Evolutionary conservation across 64 coral and sea anemone genomes (phyloP), one percentile per base, ranked within the genome.

Genomic region (Pachyseris speciosa): DNA sequence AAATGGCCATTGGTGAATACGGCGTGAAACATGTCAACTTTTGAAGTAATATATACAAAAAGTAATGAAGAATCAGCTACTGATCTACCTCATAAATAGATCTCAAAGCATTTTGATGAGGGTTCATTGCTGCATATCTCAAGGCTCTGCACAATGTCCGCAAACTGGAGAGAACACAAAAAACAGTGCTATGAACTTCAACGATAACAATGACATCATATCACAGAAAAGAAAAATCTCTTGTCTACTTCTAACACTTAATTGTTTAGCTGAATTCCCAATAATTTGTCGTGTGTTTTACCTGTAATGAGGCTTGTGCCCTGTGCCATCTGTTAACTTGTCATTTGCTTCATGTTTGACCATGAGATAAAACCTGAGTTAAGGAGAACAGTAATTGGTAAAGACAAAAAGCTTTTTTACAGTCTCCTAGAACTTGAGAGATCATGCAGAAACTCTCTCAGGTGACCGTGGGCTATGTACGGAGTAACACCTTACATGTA

Each of bases 61-160:
- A n/a, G n/a, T n/a, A n/a, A n/a, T n/a, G n/a, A n/a, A n/a, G n/a
- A n/a, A n/a, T n/a, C n/a, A n/a, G n/a, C n/a, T n/a, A n/a, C n/a
- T n/a, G n/a, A n/a, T n/a, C n/a, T n/a, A 98, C 96, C 92, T 98
- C 96, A 68, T 98, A 98, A 37, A 98, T 91, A 25, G 96, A 98
- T 38, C 92, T 94, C 47, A 98, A 41, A 39, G 61, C 41, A 51
- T 89, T 98, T 24, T 93, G 84, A 85, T 98, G 96, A 20, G 92
- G 92, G 70, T 98, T 98, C 39, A 58, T 67, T 88, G 96, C 91
- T 48, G 92, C 96, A 86, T 92, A 94, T 86, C 75, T 45, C 8
- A 98, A 73, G 15, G 92, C 96, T 65, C 96, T 83, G 44, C 96
- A 98, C 44, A 98, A 61, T 36, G 96, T 98, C 10, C 96, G 88